Evolutionary conservation across 2,113 vertebrate species (phyloP).

Genomic region (Syngnathus typhle): DNA sequence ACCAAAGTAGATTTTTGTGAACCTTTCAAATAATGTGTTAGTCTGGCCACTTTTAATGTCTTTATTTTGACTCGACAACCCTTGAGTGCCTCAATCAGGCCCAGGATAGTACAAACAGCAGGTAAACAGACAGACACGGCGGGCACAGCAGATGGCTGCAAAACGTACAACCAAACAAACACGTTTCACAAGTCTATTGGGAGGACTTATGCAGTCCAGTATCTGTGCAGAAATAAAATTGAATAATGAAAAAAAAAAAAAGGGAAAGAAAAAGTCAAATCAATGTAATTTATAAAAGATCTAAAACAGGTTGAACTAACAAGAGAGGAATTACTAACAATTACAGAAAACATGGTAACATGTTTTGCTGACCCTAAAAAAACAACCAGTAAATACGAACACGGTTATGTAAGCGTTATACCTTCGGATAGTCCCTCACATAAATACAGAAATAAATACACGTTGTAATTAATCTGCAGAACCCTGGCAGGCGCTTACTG

Average conservation of each 20-base stretch:
- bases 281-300: constrained; percentile 10
- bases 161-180: constrained; percentile 19
- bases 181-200: constrained; percentile 1
- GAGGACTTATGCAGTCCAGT: constrained; percentile 13
- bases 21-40: constrained; percentile 18
- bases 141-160: constrained; percentile 23
- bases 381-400: constrained; percentile 18
- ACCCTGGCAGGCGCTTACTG: constrained; percentile 7
- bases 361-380: constrained; percentile 10
- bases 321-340: constrained; percentile 21
- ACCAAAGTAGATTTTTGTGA: neutral
- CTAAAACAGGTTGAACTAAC: constrained; percentile 23
- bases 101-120: constrained; percentile 51
- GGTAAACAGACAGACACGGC: constrained; percentile 40
- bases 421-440: constrained; percentile 54
- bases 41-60: constrained; percentile 39
- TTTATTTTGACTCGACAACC: constrained; percentile 59
- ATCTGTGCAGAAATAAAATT: constrained; percentile 8
- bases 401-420: constrained; percentile 28
- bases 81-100: constrained; percentile 35
- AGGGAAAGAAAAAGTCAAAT: neutral
- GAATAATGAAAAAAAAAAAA: constrained; percentile 3
- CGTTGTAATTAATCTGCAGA: constrained; percentile 29
- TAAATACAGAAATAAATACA: constrained; percentile 72
- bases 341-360: constrained; percentile 17